A percentile compares a stretch with the other conserved stretches of the same genome.
Conservation (phyloP, 2,797 vertebrate species). For the Chelidonichthys spinosus region DNA sequence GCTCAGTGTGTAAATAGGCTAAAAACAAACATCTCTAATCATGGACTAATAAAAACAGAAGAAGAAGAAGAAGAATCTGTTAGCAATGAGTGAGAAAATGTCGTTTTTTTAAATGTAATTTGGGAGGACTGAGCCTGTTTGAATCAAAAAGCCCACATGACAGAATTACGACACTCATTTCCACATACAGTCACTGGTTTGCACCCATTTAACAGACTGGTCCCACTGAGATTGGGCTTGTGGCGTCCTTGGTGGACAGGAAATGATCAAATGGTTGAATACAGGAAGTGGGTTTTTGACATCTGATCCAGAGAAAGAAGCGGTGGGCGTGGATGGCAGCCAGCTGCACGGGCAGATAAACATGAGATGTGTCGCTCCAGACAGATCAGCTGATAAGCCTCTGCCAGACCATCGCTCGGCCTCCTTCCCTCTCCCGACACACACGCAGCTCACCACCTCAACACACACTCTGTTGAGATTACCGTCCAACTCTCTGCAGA, state of each 20-base stretch:
- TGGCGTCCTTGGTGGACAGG: slow-evolving; percentile 30
- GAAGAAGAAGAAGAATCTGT: not conserved
- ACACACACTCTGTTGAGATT: slow-evolving; percentile 64
- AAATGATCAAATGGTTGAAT: slow-evolving; percentile 61
- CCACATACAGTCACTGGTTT: not conserved
- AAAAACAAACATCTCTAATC: not conserved
- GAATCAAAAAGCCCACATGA: not conserved
- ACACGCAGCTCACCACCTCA: slow-evolving; percentile 23
- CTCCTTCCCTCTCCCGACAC: slow-evolving; percentile 40
- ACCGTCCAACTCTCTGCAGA: slow-evolving; percentile 52
- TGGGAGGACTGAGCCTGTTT: not conserved
- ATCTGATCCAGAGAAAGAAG: slow-evolving; percentile 67
- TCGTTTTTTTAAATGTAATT: not conserved
- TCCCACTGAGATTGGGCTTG: not conserved
- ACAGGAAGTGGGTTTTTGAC: slow-evolving; percentile 74
- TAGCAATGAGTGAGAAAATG: not conserved
- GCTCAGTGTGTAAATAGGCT: not conserved
- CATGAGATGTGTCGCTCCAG: slow-evolving; percentile 71
- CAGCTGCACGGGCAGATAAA: slow-evolving; percentile 63
- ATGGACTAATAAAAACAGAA: not conserved
- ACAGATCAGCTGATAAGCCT: slow-evolving; percentile 79
- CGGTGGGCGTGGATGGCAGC: slow-evolving; percentile 64
- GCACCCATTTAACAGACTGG: not conserved
- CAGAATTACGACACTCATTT: not conserved
- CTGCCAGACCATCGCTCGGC: slow-evolving; percentile 66